A percentile compares a stretch with the other conserved stretches of the same genome.
These are phyloP conservation scores for Drosophila greeni DNA, from an alignment of 2,888 invertebrate genomes.

Conservation along the genomic window DNA sequence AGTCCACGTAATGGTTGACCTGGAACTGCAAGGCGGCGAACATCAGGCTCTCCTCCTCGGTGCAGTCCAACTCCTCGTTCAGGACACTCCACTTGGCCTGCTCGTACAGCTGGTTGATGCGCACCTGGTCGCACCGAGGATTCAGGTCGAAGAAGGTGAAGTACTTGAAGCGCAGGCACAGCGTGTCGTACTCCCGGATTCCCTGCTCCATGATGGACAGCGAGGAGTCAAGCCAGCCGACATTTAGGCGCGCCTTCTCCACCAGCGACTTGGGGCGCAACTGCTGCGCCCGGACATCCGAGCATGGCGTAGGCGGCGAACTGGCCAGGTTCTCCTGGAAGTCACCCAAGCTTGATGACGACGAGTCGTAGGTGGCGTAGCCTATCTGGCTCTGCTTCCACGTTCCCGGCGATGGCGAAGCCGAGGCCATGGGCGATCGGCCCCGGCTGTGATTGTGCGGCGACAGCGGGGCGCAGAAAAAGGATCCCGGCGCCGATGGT, in stretches of 20 bases:
- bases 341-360: conserved; percentile 78
- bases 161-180: conserved; percentile 97
- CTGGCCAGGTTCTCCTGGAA: conserved; percentile 85
- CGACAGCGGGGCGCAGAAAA: conserved; percentile 39
- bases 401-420: conserved; percentile 83
- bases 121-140: conserved; percentile 94
- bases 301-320: conserved; percentile 89
- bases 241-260: conserved; percentile 95
- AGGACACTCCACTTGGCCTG: conserved; percentile 99
- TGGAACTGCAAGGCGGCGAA: conserved; percentile 97
- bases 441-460: conserved; percentile 39
- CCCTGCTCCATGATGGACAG: conserved; percentile 99
- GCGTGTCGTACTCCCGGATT: conserved; percentile 93
- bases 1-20: conserved; percentile 86
- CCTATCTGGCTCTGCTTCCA: conserved; percentile 77
- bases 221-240: conserved; percentile 98
- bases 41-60: conserved; percentile 98
- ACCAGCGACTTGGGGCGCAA: conserved; percentile 91
- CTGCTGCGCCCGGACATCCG: conserved; percentile 88
- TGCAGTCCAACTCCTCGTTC: conserved; percentile 98
- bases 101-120: conserved; percentile 99
- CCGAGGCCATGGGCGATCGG: conserved; percentile 81
- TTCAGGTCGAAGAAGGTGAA: conserved; percentile 98
- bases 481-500: conserved; percentile 33
- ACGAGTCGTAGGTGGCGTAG: conserved; percentile 77